Percentiles rank a stretch among this genome's conserved stretches.
Conservation (phyloP, 1,140 invertebrate species). For the Musca vetustissima region DNA sequence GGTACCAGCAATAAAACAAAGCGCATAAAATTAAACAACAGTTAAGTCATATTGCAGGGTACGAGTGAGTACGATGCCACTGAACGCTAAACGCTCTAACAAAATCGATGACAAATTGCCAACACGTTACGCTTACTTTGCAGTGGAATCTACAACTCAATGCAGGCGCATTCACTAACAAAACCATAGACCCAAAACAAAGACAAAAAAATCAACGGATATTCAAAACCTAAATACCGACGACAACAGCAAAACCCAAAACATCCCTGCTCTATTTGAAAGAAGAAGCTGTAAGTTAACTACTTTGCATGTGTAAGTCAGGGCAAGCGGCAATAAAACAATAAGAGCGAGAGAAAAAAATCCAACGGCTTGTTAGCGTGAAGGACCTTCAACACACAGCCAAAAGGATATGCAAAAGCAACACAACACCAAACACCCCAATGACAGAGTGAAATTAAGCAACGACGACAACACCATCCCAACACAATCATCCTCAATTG, state of each 20-base stretch:
- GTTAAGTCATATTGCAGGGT: slow-evolving; percentile 30
- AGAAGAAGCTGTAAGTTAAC: background rate
- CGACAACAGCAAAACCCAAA: background rate
- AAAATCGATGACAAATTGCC: slow-evolving; percentile 57
- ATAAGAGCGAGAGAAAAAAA: background rate
- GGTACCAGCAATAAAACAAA: background rate
- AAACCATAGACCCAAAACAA: background rate
- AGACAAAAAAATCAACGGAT: background rate
- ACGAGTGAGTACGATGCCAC: background rate
- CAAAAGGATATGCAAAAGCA: slow-evolving; percentile 25
- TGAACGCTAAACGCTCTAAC: slow-evolving; percentile 45
- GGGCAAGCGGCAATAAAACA: background rate
- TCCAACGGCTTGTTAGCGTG: slow-evolving; percentile 15
- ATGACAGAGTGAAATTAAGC: slow-evolving; percentile 13
- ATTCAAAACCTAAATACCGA: background rate
- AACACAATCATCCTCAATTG: background rate
- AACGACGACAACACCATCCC: background rate
- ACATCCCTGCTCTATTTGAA: background rate
- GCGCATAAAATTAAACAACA: slow-evolving; percentile 20
- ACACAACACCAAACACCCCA: slow-evolving; percentile 2
- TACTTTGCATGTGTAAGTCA: slow-evolving; percentile 13
- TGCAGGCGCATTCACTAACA: background rate
- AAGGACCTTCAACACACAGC: slow-evolving; percentile 23
- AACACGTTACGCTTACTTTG: slow-evolving; percentile 57
- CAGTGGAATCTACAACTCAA: slow-evolving; percentile 3